Percentiles rank a stretch among this genome's conserved stretches.
These are phyloP conservation scores for Mungos mungo DNA, from an alignment of 2,113 vertebrate species.

Conservation along the genomic window DNA sequence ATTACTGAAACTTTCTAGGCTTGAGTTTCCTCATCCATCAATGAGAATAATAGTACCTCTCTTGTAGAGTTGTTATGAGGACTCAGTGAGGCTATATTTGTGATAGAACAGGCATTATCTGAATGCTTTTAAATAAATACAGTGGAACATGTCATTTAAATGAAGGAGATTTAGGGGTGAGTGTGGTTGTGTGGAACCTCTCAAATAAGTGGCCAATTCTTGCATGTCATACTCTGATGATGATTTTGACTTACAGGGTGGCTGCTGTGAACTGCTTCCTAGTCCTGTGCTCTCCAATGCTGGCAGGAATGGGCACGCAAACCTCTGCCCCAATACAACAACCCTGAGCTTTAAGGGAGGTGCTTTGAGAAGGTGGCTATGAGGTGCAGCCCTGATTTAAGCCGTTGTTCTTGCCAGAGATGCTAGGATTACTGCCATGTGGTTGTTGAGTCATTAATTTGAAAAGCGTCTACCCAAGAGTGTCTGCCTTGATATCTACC, in stretches of 20 bases:
- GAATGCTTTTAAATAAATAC: not conserved
- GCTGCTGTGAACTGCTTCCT: not conserved
- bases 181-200: not conserved
- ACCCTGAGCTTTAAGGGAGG: not conserved
- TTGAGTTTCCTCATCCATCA: not conserved
- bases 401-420: not conserved
- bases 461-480: not conserved
- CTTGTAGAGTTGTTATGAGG: not conserved
- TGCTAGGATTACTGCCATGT: conserved; percentile 42
- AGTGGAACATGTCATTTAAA: not conserved
- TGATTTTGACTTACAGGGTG: not conserved
- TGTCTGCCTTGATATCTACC: conserved; percentile 42
- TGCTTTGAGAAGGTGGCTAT: not conserved
- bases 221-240: not conserved
- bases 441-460: conserved; percentile 45
- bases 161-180: not conserved
- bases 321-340: not conserved
- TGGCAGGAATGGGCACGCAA: not conserved
- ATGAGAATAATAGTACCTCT: not conserved
- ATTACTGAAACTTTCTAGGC: not conserved
- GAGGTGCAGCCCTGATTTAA: not conserved
- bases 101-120: not conserved
- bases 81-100: not conserved
- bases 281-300: not conserved
- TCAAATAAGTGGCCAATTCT: not conserved